A percentile compares a stretch with the other conserved stretches of the same genome.
Evolutionary conservation across 2,888 invertebrate species (phyloP).

Genomic region (Ptychoptera albimana): DNA sequence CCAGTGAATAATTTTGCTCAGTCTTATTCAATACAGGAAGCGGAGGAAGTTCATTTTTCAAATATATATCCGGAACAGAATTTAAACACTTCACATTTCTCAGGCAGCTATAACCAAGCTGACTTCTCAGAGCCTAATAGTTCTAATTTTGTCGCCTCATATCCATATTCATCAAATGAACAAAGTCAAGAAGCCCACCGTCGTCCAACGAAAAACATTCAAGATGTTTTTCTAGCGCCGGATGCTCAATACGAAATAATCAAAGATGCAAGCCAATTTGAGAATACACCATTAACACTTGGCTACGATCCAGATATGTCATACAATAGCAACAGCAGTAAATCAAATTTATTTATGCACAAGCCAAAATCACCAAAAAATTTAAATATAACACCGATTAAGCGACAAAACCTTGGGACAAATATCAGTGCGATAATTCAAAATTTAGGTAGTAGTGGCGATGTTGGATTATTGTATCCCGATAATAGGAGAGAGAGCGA

Average conservation of each 20-base stretch:
- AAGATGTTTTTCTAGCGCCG: constrained; percentile 34
- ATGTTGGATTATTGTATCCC: constrained; percentile 28
- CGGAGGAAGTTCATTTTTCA: background rate
- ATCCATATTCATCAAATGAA: constrained; percentile 29
- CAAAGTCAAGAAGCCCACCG: constrained; percentile 30
- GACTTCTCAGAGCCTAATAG: constrained; percentile 9
- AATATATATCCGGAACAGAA: background rate
- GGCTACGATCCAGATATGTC: constrained; percentile 15
- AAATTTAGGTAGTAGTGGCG: constrained; percentile 29
- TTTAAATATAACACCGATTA: constrained; percentile 22
- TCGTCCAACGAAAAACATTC: constrained; percentile 27
- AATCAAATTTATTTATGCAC: constrained; percentile 10
- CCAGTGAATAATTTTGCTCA: constrained; percentile 19
- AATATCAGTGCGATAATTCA: constrained; percentile 34
- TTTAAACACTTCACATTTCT: background rate
- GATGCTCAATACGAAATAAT: constrained; percentile 45
- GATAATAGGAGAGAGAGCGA: constrained; percentile 12
- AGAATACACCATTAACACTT: constrained; percentile 13
- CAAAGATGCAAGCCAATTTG: constrained; percentile 20
- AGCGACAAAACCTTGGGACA: constrained; percentile 27
- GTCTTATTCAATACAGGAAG: constrained; percentile 4
- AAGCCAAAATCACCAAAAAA: constrained; percentile 16
- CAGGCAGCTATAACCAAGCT: background rate
- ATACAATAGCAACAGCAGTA: constrained; percentile 4
- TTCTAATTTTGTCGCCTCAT: constrained; percentile 26